Conservation (phyloP, 2,888 invertebrate species). For the Itoplectis maculator region DNA sequence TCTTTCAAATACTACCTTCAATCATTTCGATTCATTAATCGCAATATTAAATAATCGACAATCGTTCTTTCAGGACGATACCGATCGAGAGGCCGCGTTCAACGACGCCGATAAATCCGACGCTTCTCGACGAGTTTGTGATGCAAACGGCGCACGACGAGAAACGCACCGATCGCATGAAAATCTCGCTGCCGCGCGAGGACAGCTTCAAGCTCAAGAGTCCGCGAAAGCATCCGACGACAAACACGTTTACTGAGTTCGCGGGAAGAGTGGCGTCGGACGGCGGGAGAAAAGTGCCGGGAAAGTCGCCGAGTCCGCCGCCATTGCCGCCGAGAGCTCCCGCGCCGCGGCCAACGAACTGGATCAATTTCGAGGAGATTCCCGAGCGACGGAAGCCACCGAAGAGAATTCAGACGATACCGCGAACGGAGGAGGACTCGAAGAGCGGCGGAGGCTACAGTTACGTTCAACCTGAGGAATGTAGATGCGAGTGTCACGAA, state of each 20-base stretch:
- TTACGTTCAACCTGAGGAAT: constrained; percentile 95
- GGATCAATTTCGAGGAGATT: constrained; percentile 95
- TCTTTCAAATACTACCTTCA: not conserved
- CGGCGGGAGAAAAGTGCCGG: constrained; percentile 82
- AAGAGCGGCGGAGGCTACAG: constrained; percentile 87
- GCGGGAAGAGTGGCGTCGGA: constrained; percentile 88
- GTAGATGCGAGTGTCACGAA: constrained; percentile 95
- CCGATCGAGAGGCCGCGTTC: constrained; percentile 91
- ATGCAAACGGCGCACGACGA: constrained; percentile 78
- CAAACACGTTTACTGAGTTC: constrained; percentile 87
- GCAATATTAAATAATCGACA: not conserved
- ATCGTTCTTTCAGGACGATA: constrained; percentile 85
- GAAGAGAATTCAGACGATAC: constrained; percentile 93
- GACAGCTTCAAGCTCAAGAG: constrained; percentile 84
- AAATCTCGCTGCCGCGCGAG: constrained; percentile 89
- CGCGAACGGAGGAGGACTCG: constrained; percentile 85
- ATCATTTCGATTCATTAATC: not conserved
- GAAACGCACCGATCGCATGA: constrained; percentile 87
- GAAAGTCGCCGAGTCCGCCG: constrained; percentile 82
- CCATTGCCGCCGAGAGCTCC: constrained; percentile 81
- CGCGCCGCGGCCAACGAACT: constrained; percentile 85
- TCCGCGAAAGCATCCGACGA: constrained; percentile 84
- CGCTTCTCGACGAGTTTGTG: constrained; percentile 90
- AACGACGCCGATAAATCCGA: constrained; percentile 90
- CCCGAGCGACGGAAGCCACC: constrained; percentile 93